Conservation (phyloP, 2,113 vertebrate species). For the Platysteira castanea region DNA sequence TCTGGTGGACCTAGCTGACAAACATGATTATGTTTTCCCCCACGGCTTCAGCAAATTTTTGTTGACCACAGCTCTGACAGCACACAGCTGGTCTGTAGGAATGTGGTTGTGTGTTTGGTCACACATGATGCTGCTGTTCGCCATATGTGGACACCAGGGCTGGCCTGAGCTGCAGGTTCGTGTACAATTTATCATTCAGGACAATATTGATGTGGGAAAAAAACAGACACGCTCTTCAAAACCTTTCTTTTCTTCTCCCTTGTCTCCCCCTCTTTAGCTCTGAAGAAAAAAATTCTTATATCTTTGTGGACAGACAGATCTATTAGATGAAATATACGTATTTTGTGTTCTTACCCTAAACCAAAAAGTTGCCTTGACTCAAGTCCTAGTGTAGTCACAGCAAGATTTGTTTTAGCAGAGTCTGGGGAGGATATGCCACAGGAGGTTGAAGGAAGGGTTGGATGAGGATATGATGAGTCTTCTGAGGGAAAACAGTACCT, state of each 20-base stretch:
- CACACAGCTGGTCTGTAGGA: not conserved
- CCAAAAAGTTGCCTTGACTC: not conserved
- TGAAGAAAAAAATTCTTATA: not conserved
- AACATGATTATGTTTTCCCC: not conserved
- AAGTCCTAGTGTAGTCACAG: not conserved
- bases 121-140: not conserved
- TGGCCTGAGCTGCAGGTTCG: not conserved
- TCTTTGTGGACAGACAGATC: accelerated
- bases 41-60: not conserved
- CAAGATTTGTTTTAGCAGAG: not conserved
- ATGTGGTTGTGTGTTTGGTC: not conserved
- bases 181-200: not conserved
- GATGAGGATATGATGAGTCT: not conserved
- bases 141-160: not conserved
- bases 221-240: accelerated
- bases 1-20: not conserved
- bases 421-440: not conserved
- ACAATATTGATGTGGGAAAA: not conserved
- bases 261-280: not conserved
- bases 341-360: not conserved
- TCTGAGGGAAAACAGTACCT: not conserved
- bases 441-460: not conserved
- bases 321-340: not conserved
- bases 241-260: not conserved
- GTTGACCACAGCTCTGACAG: not conserved